Percentiles rank a stretch among this genome's conserved stretches.
phyloP scores from a whole-genome alignment of 2,888 invertebrate species.

The Phaedon cochleariae region DNA sequence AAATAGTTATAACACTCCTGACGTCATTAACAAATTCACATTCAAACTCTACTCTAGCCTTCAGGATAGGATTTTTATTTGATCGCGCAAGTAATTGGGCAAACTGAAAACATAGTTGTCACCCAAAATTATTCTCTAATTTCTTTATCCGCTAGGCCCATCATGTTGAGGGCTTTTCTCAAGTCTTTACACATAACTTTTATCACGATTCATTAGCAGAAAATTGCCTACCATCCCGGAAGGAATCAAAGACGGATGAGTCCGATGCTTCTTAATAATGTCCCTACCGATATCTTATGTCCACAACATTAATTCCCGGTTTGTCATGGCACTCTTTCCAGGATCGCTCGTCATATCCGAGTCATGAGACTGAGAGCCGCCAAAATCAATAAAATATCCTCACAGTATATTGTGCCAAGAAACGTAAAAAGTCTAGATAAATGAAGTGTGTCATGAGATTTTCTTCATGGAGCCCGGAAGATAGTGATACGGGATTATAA shows the following conservation, averaged over 20 bases:
- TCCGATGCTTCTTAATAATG: constrained; percentile 22
- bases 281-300: constrained; percentile 22
- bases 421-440: constrained; percentile 38
- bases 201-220: not conserved
- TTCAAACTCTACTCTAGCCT: no score
- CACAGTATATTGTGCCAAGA: constrained; percentile 44
- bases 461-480: constrained; percentile 3
- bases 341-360: constrained; percentile 40
- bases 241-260: constrained; percentile 7
- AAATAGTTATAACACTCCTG: no score
- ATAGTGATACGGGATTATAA: not conserved
- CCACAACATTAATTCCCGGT: constrained; percentile 23
- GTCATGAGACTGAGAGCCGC: constrained; percentile 44
- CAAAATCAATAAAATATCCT: constrained; percentile 49
- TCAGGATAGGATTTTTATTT: no score
- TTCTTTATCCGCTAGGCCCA: no score
- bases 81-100: no score
- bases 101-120: no score
- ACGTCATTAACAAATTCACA: no score
- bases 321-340: not conserved
- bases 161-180: not conserved
- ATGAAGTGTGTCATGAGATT: constrained; percentile 37
- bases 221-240: not conserved
- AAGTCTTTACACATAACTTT: not conserved
- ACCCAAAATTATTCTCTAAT: no score